Conservation (phyloP, 2,113 vertebrate genomes). For the Micromys minutus region DNA sequence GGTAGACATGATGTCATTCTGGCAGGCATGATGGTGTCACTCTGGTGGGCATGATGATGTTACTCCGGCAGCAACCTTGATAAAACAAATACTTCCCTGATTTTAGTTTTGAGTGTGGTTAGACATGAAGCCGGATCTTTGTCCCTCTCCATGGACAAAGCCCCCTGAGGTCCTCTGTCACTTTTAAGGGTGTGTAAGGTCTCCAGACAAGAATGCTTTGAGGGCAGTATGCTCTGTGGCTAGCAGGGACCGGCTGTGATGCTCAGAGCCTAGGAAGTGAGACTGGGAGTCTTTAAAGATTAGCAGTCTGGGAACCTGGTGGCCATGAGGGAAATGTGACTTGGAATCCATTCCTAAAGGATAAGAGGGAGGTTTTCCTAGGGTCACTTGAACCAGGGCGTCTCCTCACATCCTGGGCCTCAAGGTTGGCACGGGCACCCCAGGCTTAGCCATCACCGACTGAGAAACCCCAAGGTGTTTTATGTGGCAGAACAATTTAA, state of each 20-base stretch:
- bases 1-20: neutral
- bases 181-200: neutral
- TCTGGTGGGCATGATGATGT: neutral
- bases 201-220: neutral
- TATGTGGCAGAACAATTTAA: conserved; percentile 84
- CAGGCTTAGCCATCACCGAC: conserved; percentile 44
- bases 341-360: neutral
- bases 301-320: neutral
- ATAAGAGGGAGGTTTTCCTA: neutral
- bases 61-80: neutral
- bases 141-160: neutral
- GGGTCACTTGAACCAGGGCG: neutral
- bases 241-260: neutral
- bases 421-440: neutral
- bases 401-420: neutral
- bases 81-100: neutral
- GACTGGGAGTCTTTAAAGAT: neutral
- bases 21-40: neutral
- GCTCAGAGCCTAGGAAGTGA: neutral
- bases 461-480: conserved; percentile 82
- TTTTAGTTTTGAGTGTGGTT: neutral
- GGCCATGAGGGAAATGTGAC: neutral
- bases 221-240: neutral
- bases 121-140: accelerated
- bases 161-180: neutral